These are phyloP conservation scores for Anniella stebbinsi DNA, from an alignment of 2,797 vertebrate genomes.

Conservation along the genomic window DNA sequence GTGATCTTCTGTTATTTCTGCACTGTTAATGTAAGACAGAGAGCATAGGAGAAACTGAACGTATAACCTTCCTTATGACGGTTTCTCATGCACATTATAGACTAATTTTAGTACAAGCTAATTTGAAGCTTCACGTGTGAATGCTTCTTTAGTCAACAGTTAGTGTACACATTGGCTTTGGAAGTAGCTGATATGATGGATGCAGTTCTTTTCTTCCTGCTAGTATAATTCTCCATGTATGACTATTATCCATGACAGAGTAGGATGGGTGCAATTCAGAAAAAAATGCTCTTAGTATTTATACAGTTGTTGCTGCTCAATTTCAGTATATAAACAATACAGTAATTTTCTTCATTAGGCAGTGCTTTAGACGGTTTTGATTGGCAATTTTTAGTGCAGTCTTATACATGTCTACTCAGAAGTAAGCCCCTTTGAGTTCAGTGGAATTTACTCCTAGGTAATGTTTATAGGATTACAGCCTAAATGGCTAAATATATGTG, in stretches of 20 bases:
- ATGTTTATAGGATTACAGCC: no score
- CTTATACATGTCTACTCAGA: no score
- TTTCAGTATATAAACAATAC: neutral
- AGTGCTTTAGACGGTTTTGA: neutral
- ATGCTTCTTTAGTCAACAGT: slow-evolving; percentile 52
- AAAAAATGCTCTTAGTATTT: neutral
- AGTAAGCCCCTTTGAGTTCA: no score
- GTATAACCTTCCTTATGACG: neutral
- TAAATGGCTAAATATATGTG: neutral
- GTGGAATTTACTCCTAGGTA: no score
- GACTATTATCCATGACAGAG: neutral
- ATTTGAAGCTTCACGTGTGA: neutral
- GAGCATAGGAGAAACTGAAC: neutral
- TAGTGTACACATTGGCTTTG: slow-evolving; percentile 13
- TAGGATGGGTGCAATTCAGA: neutral
- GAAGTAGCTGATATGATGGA: slow-evolving; percentile 7
- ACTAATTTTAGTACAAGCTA: neutral
- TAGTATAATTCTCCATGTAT: neutral
- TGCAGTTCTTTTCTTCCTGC: slow-evolving; percentile 14
- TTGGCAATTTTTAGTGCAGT: no score
- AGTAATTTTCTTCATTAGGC: neutral
- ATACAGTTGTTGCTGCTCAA: neutral
- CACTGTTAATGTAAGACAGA: neutral
- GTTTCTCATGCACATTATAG: neutral
- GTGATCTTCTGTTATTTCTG: neutral